These are phyloP conservation scores for Tachina lurida DNA, from an alignment of 2,888 invertebrate species.

Conservation along the genomic window DNA sequence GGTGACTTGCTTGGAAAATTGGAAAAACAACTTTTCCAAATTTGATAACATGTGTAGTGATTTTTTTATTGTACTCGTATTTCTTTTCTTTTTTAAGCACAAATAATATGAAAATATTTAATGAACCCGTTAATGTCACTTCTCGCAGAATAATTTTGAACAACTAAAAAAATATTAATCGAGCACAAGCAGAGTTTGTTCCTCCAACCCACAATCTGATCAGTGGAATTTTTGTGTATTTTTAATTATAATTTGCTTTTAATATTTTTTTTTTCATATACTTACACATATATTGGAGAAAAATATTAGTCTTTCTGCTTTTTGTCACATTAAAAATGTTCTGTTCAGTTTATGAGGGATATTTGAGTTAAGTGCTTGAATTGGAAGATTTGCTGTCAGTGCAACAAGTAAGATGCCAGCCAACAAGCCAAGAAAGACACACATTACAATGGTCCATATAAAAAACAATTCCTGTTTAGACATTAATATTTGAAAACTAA, in stretches of 20 bases:
- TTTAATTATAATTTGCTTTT: constrained; percentile 29
- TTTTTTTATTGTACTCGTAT: constrained; percentile 14
- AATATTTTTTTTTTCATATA: constrained; percentile 13
- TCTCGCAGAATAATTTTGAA: constrained; percentile 57
- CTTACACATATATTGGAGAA: neutral
- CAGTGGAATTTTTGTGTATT: constrained; percentile 19
- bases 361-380: neutral
- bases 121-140: constrained; percentile 67
- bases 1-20: neutral
- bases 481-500: neutral
- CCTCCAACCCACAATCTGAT: constrained; percentile 10
- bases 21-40: constrained; percentile 41
- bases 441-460: neutral
- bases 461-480: neutral
- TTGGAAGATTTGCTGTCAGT: neutral
- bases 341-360: neutral
- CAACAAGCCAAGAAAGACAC: neutral
- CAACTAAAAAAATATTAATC: constrained; percentile 61
- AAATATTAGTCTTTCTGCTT: constrained; percentile 6
- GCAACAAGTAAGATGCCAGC: neutral
- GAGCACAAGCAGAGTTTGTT: constrained; percentile 35
- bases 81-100: constrained; percentile 29
- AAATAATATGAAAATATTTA: constrained; percentile 51
- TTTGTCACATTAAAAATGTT: neutral
- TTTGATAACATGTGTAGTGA: constrained; percentile 16